These are phyloP conservation scores for Meliscaeva auricollis DNA, from an alignment of 2,888 invertebrate species.

Conservation along the genomic window DNA sequence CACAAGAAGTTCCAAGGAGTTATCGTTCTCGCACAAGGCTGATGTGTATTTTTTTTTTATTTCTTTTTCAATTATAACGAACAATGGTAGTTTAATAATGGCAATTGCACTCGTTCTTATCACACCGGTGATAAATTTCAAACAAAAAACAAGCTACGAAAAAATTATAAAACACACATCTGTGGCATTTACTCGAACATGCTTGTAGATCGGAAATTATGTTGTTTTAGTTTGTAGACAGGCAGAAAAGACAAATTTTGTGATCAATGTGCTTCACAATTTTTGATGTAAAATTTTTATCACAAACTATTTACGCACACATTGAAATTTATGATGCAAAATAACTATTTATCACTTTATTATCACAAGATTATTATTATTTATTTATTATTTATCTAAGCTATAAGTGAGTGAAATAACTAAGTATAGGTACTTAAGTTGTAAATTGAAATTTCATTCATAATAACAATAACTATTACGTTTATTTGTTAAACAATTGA, in stretches of 20 bases:
- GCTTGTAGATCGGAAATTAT: slow-evolving; percentile 47
- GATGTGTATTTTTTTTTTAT: slow-evolving; percentile 22
- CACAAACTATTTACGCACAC: slow-evolving; percentile 24
- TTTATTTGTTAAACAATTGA: slow-evolving; percentile 12
- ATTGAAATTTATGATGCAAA: background rate
- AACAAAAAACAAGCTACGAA: slow-evolving; percentile 31
- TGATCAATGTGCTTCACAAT: slow-evolving; percentile 7
- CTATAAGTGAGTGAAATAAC: background rate
- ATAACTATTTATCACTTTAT: background rate
- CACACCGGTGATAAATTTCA: slow-evolving; percentile 41
- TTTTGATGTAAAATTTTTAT: slow-evolving; percentile 36
- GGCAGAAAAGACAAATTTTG: slow-evolving; percentile 21
- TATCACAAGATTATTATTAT: background rate
- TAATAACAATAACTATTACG: slow-evolving; percentile 30
- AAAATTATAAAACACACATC: slow-evolving; percentile 34
- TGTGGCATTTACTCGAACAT: slow-evolving; percentile 25
- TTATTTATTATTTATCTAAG: background rate
- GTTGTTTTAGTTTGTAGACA: slow-evolving; percentile 33
- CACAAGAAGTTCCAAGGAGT: slow-evolving; percentile 12
- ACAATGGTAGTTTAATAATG: slow-evolving; percentile 48
- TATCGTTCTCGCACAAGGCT: slow-evolving; percentile 30
- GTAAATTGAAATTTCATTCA: slow-evolving; percentile 28
- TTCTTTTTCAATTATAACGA: slow-evolving; percentile 29
- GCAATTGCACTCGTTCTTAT: slow-evolving; percentile 57
- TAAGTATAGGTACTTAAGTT: slow-evolving; percentile 15